Conservation (phyloP, 2,797 vertebrate species). For the Cirrhinus mrigala region DNA sequence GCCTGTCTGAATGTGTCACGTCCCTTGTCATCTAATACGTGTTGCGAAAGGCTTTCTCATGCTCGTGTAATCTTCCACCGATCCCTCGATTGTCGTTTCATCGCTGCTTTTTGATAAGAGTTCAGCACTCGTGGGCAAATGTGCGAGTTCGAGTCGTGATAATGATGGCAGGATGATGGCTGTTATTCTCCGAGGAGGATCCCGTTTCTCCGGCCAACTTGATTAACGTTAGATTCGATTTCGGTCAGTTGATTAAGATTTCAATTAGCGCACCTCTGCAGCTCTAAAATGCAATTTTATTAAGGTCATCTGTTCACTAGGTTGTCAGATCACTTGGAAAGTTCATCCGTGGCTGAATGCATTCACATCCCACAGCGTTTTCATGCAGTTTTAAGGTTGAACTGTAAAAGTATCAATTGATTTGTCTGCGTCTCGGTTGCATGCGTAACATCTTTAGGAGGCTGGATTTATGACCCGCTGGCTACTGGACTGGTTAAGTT, state of each 20-base stretch:
- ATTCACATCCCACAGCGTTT: constrained; percentile 65
- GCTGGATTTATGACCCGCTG: constrained; percentile 77
- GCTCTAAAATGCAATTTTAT: background rate
- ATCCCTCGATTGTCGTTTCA: constrained; percentile 7
- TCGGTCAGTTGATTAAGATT: constrained; percentile 34
- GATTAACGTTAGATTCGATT: constrained; percentile 39
- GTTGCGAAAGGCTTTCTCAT: constrained; percentile 73
- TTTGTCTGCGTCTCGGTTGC: constrained; percentile 78
- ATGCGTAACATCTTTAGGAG: constrained; percentile 79
- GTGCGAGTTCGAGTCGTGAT: background rate
- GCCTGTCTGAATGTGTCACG: constrained; percentile 76
- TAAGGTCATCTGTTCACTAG: background rate
- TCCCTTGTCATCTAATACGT: constrained; percentile 79
- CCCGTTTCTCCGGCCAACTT: background rate
- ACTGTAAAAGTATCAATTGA: constrained; percentile 78
- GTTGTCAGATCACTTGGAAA: background rate
- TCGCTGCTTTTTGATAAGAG: background rate
- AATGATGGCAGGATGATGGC: background rate
- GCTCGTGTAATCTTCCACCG: constrained; percentile 60
- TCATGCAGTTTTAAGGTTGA: constrained; percentile 73
- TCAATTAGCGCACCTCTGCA: constrained; percentile 26
- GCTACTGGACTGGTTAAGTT: constrained; percentile 68
- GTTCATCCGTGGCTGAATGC: constrained; percentile 58
- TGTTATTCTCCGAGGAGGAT: background rate
- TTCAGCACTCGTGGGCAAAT: background rate